These are phyloP conservation scores for Colaptes auratus DNA, from an alignment of 2,113 vertebrate species.

Conservation along the genomic window DNA sequence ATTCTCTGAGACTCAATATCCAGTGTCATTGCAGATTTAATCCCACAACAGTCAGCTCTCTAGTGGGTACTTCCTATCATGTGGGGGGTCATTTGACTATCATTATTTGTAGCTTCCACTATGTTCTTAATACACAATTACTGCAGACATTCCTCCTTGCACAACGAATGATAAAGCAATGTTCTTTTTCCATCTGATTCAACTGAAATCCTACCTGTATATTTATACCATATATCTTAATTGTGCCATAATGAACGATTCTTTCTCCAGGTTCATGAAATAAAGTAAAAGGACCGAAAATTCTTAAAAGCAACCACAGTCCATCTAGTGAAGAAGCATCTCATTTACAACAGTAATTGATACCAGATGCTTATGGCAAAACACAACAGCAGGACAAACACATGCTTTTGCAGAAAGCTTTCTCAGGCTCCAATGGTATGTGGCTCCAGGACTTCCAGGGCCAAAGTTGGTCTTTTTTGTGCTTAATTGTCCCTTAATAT, in stretches of 20 bases:
- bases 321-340: neutral
- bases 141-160: neutral
- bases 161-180: neutral
- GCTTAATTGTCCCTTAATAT: neutral
- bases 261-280: neutral
- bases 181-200: neutral
- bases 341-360: neutral
- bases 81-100: neutral
- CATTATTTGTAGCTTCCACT: neutral
- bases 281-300: neutral
- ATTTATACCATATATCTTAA: neutral
- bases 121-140: neutral
- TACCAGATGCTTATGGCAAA: slow-evolving; percentile 7
- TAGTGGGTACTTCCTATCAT: neutral
- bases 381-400: neutral
- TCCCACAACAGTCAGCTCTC: neutral
- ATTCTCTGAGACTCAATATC: neutral
- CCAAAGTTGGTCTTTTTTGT: neutral
- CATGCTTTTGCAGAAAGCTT: neutral
- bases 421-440: neutral
- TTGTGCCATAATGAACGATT: neutral
- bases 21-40: neutral
- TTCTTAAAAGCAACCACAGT: neutral
- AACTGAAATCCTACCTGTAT: neutral
- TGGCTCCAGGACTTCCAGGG: neutral